Conservation (phyloP, 2,113 vertebrate species). For the Anseranas semipalmata region DNA sequence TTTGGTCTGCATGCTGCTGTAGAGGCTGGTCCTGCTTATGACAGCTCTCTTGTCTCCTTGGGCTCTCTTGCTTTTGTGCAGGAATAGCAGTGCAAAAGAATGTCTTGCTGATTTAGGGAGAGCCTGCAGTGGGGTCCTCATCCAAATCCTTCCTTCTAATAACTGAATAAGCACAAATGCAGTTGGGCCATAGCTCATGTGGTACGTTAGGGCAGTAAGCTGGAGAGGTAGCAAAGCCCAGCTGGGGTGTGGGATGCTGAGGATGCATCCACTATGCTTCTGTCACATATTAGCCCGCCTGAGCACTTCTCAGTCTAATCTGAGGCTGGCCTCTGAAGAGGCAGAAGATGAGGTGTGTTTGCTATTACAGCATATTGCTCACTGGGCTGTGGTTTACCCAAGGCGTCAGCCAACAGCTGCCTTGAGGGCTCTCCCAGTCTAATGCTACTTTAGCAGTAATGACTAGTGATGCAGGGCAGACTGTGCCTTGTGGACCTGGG, state of each 20-base stretch:
- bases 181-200: not conserved
- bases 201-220: rapidly evolving
- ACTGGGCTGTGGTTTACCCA: not conserved
- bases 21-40: not conserved
- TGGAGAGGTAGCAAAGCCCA: not conserved
- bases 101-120: not conserved
- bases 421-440: rapidly evolving
- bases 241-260: not conserved
- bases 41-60: not conserved
- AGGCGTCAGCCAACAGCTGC: not conserved
- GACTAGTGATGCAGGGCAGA: not conserved
- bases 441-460: not conserved
- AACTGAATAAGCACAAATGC: not conserved
- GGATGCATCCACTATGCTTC: not conserved
- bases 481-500: not conserved
- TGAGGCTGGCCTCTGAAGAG: not conserved
- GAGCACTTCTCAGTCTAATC: not conserved
- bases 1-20: not conserved
- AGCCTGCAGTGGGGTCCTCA: not conserved
- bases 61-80: not conserved
- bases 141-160: not conserved
- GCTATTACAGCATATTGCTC: not conserved
- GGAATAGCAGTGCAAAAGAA: not conserved
- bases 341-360: not conserved
- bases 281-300: not conserved